These are phyloP conservation scores for Scaptomyza pallida DNA, from an alignment of 1,140 invertebrate genomes.

Conservation along the genomic window DNA sequence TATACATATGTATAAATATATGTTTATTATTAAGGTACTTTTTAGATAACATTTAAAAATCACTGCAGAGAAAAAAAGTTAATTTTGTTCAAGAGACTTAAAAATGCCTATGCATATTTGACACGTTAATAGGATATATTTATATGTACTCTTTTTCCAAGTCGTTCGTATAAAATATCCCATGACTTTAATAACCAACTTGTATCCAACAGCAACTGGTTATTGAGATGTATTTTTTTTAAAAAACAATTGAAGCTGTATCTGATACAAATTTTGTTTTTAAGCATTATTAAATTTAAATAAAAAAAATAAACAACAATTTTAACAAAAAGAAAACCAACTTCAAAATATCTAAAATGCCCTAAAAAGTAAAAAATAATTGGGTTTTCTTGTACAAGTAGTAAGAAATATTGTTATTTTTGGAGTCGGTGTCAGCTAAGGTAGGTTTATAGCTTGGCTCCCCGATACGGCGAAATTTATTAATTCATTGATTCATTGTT, in stretches of 20 bases:
- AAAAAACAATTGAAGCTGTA: conserved; percentile 5
- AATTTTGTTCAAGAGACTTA: conserved; percentile 61
- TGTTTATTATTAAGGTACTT: conserved; percentile 5
- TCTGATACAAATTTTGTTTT: conserved; percentile 22
- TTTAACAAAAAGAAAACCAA: too few relatives aligned
- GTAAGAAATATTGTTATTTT: too few relatives aligned
- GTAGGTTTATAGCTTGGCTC: too few relatives aligned
- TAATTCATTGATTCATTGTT: too few relatives aligned
- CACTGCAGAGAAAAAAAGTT: conserved; percentile 47
- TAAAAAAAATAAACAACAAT: conserved; percentile 11
- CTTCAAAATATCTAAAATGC: too few relatives aligned
- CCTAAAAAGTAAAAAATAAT: too few relatives aligned
- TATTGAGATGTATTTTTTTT: conserved; percentile 8
- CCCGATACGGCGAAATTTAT: too few relatives aligned
- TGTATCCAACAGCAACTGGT: conserved; percentile 8
- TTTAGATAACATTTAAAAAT: conserved; percentile 18
- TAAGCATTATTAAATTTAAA: conserved; percentile 14
- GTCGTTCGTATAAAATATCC: conserved; percentile 41
- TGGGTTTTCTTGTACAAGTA: too few relatives aligned
- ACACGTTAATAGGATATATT: conserved; percentile 30
- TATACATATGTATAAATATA: conserved; percentile 2
- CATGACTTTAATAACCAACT: conserved; percentile 6
- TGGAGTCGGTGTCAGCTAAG: too few relatives aligned
- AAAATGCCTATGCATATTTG: conserved; percentile 15
- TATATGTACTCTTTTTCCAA: conserved; percentile 46